Evolutionary conservation across 2,113 vertebrate species (phyloP).

Genomic region (Oriolus oriolus): DNA sequence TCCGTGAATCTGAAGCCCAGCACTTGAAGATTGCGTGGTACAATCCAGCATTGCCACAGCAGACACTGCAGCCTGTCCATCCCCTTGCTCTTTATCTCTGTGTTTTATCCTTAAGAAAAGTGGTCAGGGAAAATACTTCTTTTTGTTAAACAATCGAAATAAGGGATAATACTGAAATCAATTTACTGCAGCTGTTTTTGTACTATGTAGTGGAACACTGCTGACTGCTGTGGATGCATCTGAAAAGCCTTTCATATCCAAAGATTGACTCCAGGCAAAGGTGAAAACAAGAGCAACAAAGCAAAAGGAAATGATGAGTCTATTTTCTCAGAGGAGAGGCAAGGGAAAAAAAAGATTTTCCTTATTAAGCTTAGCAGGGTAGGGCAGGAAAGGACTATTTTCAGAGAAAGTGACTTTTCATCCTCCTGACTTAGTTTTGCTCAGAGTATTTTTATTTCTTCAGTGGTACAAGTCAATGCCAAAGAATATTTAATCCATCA

Average conservation of each 20-base stretch:
- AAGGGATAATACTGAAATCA: neutral
- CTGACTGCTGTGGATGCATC: neutral
- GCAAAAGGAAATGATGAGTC: neutral
- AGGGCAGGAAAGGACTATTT: neutral
- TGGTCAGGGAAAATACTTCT: neutral
- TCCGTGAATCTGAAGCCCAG: neutral
- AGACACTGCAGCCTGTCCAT: neutral
- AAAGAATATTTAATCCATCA: neutral
- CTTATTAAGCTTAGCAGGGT: neutral
- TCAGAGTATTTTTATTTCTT: neutral
- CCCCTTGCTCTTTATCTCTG: neutral
- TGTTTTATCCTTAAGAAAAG: neutral
- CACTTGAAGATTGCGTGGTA: fast-evolving
- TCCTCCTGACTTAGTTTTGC: neutral
- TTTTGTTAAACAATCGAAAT: neutral
- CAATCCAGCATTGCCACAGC: neutral
- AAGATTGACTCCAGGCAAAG: neutral
- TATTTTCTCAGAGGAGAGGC: neutral
- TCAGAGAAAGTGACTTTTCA: neutral
- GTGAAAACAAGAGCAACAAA: neutral
- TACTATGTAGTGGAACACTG: neutral
- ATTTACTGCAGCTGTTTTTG: neutral
- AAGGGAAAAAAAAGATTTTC: fast-evolving
- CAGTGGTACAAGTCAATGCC: neutral
- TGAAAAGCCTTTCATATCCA: neutral